Evolutionary conservation across 1,140 invertebrate genomes (phyloP).

Genomic region (Musca vetustissima): DNA sequence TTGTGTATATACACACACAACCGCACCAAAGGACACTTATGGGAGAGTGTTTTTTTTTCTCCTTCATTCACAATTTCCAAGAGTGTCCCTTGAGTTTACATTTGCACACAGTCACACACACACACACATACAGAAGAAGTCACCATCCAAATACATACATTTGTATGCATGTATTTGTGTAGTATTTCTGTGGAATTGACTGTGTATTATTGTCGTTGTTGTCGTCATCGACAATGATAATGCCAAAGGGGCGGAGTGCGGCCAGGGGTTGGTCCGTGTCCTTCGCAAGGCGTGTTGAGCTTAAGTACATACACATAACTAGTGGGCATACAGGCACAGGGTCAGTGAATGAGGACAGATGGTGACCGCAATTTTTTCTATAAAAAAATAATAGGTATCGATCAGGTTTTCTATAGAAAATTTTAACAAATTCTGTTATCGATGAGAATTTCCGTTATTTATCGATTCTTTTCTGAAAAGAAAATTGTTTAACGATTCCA

Average conservation of each 20-base stretch:
- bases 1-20: background rate
- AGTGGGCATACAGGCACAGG: no score
- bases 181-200: background rate
- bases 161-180: slow-evolving; percentile 7
- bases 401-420: no score
- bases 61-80: background rate
- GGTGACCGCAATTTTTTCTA: no score
- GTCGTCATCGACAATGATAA: no score
- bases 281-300: background rate
- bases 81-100: slow-evolving; percentile 18
- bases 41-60: background rate
- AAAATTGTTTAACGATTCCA: no score
- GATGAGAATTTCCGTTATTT: no score
- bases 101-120: slow-evolving; percentile 1
- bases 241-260: background rate
- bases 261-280: background rate
- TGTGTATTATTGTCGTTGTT: background rate
- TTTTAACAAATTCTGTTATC: no score
- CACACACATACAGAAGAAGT: background rate
- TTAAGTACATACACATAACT: no score
- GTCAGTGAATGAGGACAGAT: no score
- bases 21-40: no score
- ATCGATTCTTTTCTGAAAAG: no score
- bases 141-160: background rate
- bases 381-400: no score